Evolutionary conservation across 2,113 vertebrate genomes (phyloP).

Genomic region (Baryphthengus martii): DNA sequence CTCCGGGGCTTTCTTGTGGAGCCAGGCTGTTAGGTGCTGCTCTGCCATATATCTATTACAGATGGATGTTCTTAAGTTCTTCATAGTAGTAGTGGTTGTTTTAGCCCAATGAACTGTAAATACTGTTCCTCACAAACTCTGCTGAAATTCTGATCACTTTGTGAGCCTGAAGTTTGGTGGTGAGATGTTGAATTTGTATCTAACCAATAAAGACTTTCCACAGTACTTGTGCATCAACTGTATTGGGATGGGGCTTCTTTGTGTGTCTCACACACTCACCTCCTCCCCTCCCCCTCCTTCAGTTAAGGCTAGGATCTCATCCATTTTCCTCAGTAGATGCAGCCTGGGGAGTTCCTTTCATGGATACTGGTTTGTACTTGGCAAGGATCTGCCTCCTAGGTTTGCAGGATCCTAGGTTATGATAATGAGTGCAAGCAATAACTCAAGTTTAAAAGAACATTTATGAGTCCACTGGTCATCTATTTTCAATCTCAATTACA

Average conservation of each 20-base stretch:
- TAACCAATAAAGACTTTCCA: not conserved
- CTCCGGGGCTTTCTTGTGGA: not conserved
- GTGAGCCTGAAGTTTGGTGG: not conserved
- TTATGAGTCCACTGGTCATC: not conserved
- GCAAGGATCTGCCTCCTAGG: not conserved
- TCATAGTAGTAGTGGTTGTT: not conserved
- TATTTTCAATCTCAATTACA: not conserved
- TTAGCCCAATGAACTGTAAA: not conserved
- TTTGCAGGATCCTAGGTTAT: not conserved
- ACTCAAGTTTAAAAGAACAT: not conserved
- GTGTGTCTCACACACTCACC: not conserved
- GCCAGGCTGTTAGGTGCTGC: not conserved
- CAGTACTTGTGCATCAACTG: not conserved
- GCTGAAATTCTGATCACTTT: not conserved
- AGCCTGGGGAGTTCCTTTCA: not conserved
- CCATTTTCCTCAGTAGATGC: not conserved
- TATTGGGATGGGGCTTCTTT: not conserved
- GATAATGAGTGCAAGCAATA: not conserved
- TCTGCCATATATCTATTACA: not conserved
- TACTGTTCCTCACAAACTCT: not conserved
- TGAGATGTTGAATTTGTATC: not conserved
- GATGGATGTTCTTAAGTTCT: not conserved
- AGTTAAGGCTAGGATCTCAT: not conserved
- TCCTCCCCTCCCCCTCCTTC: accelerated
- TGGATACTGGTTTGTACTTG: not conserved